These are phyloP conservation scores for Volucella zonaria DNA, from an alignment of 2,888 invertebrate species.

Conservation along the genomic window DNA sequence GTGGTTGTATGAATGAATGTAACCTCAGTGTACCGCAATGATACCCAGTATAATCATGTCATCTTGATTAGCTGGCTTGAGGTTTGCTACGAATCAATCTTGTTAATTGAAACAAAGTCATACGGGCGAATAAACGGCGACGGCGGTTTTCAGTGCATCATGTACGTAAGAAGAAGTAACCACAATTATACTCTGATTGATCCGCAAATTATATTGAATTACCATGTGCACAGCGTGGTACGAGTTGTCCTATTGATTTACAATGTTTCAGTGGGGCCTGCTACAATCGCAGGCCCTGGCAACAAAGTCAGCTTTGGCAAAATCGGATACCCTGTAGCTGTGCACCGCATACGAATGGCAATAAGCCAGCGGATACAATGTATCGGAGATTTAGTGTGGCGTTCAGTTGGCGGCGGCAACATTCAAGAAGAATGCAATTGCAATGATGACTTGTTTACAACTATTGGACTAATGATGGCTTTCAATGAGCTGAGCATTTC, in stretches of 20 bases:
- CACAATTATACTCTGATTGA: slow-evolving; percentile 73
- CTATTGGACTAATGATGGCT: slow-evolving; percentile 18
- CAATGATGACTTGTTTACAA: background rate
- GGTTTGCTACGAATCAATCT: slow-evolving; percentile 60
- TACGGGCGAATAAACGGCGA: background rate
- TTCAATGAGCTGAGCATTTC: background rate
- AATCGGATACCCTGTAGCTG: no score
- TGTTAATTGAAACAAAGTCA: slow-evolving; percentile 71
- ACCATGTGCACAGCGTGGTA: slow-evolving; percentile 28
- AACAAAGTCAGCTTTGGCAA: slow-evolving; percentile 42
- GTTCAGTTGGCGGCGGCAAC: no score
- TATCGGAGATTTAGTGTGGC: slow-evolving; percentile 6
- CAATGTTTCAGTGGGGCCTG: slow-evolving; percentile 3
- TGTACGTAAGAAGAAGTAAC: slow-evolving; percentile 63
- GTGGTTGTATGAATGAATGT: background rate
- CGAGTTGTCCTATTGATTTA: slow-evolving; percentile 43
- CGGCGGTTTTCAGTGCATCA: slow-evolving; percentile 22
- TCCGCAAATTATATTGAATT: slow-evolving; percentile 71
- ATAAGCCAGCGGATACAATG: slow-evolving; percentile 1
- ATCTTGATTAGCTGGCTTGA: slow-evolving; percentile 38
- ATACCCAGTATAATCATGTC: slow-evolving; percentile 55
- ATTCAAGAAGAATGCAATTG: slow-evolving; percentile 4
- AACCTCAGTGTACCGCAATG: slow-evolving; percentile 33
- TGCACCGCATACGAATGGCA: no score
- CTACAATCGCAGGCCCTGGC: background rate